Base-by-base conservation (phyloP, 2,888 invertebrate species). In the Latrodectus hesperus region DNA sequence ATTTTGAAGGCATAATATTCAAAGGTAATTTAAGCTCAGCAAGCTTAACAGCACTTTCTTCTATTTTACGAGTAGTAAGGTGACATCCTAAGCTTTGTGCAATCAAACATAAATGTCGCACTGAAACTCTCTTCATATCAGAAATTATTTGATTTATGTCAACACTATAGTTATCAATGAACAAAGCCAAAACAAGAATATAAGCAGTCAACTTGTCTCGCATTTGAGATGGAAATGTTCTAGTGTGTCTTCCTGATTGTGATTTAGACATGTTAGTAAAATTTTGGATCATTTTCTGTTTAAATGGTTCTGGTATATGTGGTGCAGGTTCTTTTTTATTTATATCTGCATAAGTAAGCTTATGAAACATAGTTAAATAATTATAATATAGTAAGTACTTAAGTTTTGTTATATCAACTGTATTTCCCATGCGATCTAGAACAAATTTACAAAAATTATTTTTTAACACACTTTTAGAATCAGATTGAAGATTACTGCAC, bases 111-210 rank as follows among this genome's bases (percentile, higher is more conserved):
- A 84, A 12, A 53, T 76, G 77, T n/a, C 14, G 9, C 9, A 68
- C 5, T 9, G 38, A 11, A 22, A 81, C n/a, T 17, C 53, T 52
- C 10, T 49, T 73, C 12, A 73, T 14, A 51, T 68, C 73, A 17
- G 22, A 49, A 9, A 49, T 16, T 8, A 84, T 6, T n/a, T 14
- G 10, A 22, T 38, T 17, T 8, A 65, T 9, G 38, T 78, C 68
- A 3, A 78, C 84, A 60, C n/a, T n/a, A 73, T 53, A 84, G 55
- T 84, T 60, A 67, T 84, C 78, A 60, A 84, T 84, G 49, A 84
- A 49, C 38, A 84, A 67, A 0, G 68, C 84, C 10, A 84, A 53
- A 10, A 73, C 84, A 51, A 84, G 12, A 14, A 73, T 67, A 51
- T 73, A 60, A 49, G 84, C 49, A 49, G 78, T 17, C 17, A 84